Base-by-base conservation (phyloP, 2,113 vertebrate genomes). In the Hylia prasina region DNA sequence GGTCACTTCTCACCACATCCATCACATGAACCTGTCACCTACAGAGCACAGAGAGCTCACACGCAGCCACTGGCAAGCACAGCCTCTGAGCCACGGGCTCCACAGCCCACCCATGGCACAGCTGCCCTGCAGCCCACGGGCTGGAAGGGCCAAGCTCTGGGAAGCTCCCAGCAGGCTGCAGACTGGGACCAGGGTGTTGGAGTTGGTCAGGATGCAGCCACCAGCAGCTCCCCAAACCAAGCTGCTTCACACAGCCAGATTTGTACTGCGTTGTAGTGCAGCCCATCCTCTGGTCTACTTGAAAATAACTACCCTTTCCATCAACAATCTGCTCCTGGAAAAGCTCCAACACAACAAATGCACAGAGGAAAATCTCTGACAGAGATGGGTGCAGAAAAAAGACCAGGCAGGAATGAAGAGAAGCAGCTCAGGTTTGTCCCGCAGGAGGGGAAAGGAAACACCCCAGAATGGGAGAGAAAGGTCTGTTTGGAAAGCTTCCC, bases 121-220 rank as follows among this genome's bases (percentile, higher is more conserved):
- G 37, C 65, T n/a, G 54, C 50, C 58, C 54, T 48, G 71, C 44
- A 73, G 47, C 5, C 11, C 82, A 35, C 2, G 1, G 42, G n/a
- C 20, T 47, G 51, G 44, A 54, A 15, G 39, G 56, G 44, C 24
- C n/a, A 13, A 58, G 75, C 75, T 40, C 65, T 8, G 11, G 45
- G 65, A 24, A 51, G 54, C 7, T 90, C 44, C 57, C 72, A 31
- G 5, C 23, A 53, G 19, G 45, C 15, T 31, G 5, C 45, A 47
- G 20, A 19, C 11, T 1, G 0, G 37, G 35, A 80, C 9, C 48
- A 31, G 28, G 7, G 12, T 28, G 31, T 2, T 2, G 2, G 4
- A 54, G 15, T 10, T 1, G 2, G 57, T 24, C 68, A 35, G 35
- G 76, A 48, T 33, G 15, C 21, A 22, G 30, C 31, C 71, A 48